Evolutionary conservation across 2,797 vertebrate species (phyloP), one percentile per base, ranked within the genome.

Genomic region (Sciaenops ocellatus): DNA sequence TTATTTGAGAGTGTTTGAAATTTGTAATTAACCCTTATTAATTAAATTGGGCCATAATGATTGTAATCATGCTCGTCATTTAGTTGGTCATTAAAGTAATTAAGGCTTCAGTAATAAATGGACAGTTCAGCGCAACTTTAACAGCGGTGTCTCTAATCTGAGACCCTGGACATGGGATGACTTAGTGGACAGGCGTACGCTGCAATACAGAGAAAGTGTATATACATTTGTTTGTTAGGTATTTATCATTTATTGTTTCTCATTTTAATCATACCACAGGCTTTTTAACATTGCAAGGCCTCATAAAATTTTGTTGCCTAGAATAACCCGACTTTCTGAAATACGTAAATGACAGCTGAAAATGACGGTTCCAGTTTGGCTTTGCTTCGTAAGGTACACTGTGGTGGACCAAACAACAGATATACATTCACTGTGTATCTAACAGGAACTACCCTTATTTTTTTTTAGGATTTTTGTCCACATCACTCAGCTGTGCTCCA

Each of bases 41-140:
- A 87, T 90, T 76, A 69, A 79, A 83, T 62, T 67, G 38, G 61
- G 54, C 47, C 75, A 56, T 78, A 80, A 76, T 87, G 70, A 89
- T 83, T 69, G 55, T 75, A 76, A 79, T 90, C 67, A 80, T 73
- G 64, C 38, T 66, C 3, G 20, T 80, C 69, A 75, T 83, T 85
- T 84, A 66, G 65, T 71, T 56, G 59, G 72, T 79, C 57, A 85
- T 90, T 88, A 75, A 80, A 87, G 72, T 78, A 82, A 86, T 91
- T 84, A 85, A 62, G 73, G 44, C 50, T 65, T 76, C 66, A 79
- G 70, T 79, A 73, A 83, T 83, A 76, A 74, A 76, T 74, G 82
- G 80, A 50, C 64, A 87, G 71, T 79, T 80, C 22, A 55, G 69
- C 24, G 24, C 28, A 38, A 50, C 61, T 64, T 63, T 54, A 41